Conservation (phyloP, 2,797 vertebrate genomes). For the Leptatherina wallacei region DNA sequence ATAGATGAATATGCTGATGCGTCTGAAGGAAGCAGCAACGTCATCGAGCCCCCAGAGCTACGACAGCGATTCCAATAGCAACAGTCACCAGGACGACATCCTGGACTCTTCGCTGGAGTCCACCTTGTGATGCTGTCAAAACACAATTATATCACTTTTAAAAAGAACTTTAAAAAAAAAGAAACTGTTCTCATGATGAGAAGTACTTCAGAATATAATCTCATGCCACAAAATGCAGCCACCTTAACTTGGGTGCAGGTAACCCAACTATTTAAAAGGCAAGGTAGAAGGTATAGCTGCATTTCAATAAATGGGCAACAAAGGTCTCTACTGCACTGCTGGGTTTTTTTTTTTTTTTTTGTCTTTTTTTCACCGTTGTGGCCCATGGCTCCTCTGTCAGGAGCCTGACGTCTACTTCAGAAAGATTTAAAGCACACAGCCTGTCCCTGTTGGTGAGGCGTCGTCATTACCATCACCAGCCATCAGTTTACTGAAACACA, state of each 20-base stretch:
- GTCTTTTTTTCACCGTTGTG: constrained; percentile 72
- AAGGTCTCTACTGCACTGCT: constrained; percentile 78
- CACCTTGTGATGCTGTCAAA: constrained; percentile 84
- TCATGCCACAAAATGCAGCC: constrained; percentile 76
- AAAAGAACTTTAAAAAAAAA: neutral
- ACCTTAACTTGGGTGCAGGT: constrained; percentile 86
- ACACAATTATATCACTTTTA: constrained; percentile 15
- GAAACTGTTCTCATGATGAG: constrained; percentile 31
- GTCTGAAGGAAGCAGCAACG: constrained; percentile 96
- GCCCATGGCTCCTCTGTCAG: constrained; percentile 65
- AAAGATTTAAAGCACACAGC: constrained; percentile 64
- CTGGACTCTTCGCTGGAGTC: constrained; percentile 96
- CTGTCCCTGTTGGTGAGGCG: constrained; percentile 72
- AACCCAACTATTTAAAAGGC: constrained; percentile 69
- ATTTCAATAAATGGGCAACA: constrained; percentile 57
- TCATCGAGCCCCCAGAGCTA: constrained; percentile 98
- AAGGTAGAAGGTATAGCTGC: constrained; percentile 21
- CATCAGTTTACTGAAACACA: constrained; percentile 33
- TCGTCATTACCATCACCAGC: constrained; percentile 46
- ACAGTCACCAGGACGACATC: constrained; percentile 96
- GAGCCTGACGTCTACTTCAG: constrained; percentile 55
- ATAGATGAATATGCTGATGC: constrained; percentile 99
- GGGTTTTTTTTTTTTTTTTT: constrained; percentile 4
- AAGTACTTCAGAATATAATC: constrained; percentile 23
- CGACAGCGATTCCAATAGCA: constrained; percentile 98